Evolutionary conservation across 2,888 invertebrate genomes (phyloP).

Genomic region (Metopia argyrocephala): DNA sequence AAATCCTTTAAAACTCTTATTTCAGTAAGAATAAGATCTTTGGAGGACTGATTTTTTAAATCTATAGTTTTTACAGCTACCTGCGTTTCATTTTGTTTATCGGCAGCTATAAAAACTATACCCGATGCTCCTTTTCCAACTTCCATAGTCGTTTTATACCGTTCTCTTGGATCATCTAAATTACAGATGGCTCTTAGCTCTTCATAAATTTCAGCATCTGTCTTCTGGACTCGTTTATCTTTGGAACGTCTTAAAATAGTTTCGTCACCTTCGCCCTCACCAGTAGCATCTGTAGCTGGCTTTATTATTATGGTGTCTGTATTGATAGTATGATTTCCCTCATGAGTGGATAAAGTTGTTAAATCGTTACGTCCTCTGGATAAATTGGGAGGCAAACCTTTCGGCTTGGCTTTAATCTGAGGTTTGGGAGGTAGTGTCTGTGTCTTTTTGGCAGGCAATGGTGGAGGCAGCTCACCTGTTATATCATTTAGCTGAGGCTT

Average conservation of each 20-base stretch:
- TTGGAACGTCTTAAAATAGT: conserved; percentile 77
- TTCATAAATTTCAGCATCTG: conserved; percentile 82
- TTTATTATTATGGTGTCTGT: conserved; percentile 77
- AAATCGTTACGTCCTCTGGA: conserved; percentile 57
- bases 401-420: conserved; percentile 81
- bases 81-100: conserved; percentile 83
- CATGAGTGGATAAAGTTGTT: conserved; percentile 64
- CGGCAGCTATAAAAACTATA: conserved; percentile 93
- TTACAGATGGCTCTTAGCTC: conserved; percentile 89
- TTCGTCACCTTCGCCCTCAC: conserved; percentile 76
- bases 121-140: conserved; percentile 96
- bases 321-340: conserved; percentile 69
- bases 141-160: conserved; percentile 90
- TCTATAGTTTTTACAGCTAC: conserved; percentile 99
- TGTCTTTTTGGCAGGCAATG: conserved; percentile 78
- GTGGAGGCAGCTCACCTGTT: conserved; percentile 73
- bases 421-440: conserved; percentile 77
- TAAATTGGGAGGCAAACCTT: conserved; percentile 73
- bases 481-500: conserved; percentile 66
- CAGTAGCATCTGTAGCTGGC: conserved; percentile 75
- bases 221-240: conserved; percentile 76
- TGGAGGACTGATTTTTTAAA: conserved; percentile 95
- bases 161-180: conserved; percentile 87
- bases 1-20: conserved; percentile 94
- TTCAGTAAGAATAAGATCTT: conserved; percentile 96